Evolutionary conservation across 1,140 invertebrate species (phyloP).

Genomic region (Lepidurus arcticus): DNA sequence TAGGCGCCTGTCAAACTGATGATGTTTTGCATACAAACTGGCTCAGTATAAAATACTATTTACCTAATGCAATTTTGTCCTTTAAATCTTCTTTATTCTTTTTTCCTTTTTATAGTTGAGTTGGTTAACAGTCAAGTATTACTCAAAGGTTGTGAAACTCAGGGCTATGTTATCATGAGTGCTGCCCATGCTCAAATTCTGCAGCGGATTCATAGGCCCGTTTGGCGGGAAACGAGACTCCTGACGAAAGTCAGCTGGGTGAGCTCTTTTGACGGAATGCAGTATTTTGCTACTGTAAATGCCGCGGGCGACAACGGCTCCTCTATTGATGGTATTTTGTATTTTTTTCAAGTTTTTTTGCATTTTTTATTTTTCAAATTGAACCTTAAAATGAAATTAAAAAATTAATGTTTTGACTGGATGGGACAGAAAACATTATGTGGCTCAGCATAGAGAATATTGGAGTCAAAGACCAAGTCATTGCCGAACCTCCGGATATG

Average conservation of each 20-base stretch:
- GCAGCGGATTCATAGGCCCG: constrained; percentile 82
- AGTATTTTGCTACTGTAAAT: constrained; percentile 95
- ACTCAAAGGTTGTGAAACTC: constrained; percentile 89
- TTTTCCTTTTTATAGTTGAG: constrained; percentile 59
- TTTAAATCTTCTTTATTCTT: neutral
- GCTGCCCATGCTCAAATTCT: constrained; percentile 91
- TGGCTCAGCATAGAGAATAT: constrained; percentile 92
- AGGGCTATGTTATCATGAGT: constrained; percentile 92
- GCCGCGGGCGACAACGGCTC: constrained; percentile 57
- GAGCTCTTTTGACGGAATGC: constrained; percentile 92
- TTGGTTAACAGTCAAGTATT: constrained; percentile 94
- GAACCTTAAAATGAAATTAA: neutral
- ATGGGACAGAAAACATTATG: constrained; percentile 73
- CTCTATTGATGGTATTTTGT: neutral
- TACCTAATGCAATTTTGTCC: neutral
- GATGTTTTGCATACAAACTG: constrained; percentile 88
- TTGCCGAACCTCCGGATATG: constrained; percentile 71
- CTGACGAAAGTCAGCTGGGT: constrained; percentile 93
- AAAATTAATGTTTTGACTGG: neutral
- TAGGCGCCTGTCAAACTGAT: constrained; percentile 71
- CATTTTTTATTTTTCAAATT: neutral
- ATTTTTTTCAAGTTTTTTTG: neutral
- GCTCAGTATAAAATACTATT: constrained; percentile 62
- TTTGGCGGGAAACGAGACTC: constrained; percentile 81
- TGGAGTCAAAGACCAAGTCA: constrained; percentile 72